These are phyloP conservation scores for rat (Rattus norvegicus) DNA, from an alignment of 2,113 vertebrate genomes.

Conservation along the genomic window GRCr8 NC_086020.1:29346501-29347000, in stretches of 20 bases:
- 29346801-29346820: background rate
- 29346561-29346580: background rate
- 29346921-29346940: background rate
- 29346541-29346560: background rate
- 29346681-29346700: background rate
- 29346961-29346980: background rate
- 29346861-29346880: background rate
- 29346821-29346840: accelerated
- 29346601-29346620: background rate
- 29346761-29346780: background rate
- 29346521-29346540: background rate
- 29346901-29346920: background rate
- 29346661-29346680: background rate
- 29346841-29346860: background rate
- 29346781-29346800: background rate
- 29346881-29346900: background rate
- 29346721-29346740: too few species aligned
- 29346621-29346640: background rate
- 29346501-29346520: background rate
- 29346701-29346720: background rate
- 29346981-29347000: background rate
- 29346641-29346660: background rate
- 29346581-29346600: background rate
- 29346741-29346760: background rate
- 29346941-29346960: background rate